phyloP scores from a whole-genome alignment of 1,140 invertebrate genomes.

The Centruroides vittatus region DNA sequence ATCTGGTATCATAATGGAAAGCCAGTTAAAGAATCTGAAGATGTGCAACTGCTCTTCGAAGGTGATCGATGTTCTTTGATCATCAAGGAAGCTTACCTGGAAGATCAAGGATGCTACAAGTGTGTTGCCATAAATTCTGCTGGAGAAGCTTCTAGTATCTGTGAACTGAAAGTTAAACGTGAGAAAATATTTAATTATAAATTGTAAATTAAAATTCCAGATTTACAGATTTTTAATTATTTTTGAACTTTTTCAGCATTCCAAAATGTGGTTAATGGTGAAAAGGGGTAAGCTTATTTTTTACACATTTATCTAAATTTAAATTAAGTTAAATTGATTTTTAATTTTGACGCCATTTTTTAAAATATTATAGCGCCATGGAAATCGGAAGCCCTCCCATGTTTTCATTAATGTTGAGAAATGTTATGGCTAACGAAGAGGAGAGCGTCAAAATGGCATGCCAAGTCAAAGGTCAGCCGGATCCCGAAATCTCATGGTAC shows the following conservation, averaged over 20 bases:
- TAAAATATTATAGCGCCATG: neutral
- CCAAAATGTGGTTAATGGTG: neutral
- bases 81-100: slow-evolving; percentile 59
- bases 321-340: neutral
- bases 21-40: slow-evolving; percentile 68
- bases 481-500: slow-evolving; percentile 53
- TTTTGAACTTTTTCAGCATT: neutral
- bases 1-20: slow-evolving; percentile 74
- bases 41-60: slow-evolving; percentile 62
- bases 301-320: neutral
- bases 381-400: slow-evolving; percentile 15
- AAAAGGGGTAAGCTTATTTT: neutral
- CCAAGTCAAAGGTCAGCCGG: slow-evolving; percentile 51
- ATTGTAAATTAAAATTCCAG: neutral
- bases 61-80: slow-evolving; percentile 69
- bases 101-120: slow-evolving; percentile 75
- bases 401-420: slow-evolving; percentile 22
- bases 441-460: slow-evolving; percentile 29
- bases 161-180: slow-evolving; percentile 41
- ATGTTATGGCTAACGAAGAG: slow-evolving; percentile 29
- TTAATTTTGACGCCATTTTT: neutral
- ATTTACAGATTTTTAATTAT: neutral
- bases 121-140: slow-evolving; percentile 73
- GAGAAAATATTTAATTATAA: slow-evolving; percentile 3
- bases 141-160: slow-evolving; percentile 61